phyloP scores from a whole-genome alignment of 2,888 invertebrate genomes.

The Malthinus seriepunctatus region DNA sequence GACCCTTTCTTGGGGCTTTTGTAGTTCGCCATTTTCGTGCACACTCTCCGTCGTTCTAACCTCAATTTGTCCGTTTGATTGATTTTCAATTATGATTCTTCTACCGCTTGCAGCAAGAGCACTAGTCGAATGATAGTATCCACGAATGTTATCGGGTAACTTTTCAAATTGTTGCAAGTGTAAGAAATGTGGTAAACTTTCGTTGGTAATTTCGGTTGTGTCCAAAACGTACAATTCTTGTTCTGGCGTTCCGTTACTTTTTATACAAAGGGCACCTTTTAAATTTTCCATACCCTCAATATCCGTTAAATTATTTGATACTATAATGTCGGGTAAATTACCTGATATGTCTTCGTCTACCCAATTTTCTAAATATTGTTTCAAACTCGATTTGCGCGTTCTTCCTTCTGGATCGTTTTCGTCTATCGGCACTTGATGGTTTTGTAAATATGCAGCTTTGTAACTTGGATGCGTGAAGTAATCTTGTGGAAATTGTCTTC shows the following conservation, averaged over 20 bases:
- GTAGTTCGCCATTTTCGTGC: background rate
- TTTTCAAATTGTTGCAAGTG: conserved; percentile 39
- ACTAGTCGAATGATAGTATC: conserved; percentile 21
- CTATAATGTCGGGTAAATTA: conserved; percentile 30
- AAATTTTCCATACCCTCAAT: conserved; percentile 12
- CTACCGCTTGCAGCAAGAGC: conserved; percentile 1
- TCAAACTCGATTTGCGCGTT: conserved; percentile 42
- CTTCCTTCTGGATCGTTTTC: conserved; percentile 35
- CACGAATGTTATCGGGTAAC: conserved; percentile 29
- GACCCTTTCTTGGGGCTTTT: background rate
- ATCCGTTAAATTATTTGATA: conserved; percentile 13
- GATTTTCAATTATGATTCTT: conserved; percentile 21
- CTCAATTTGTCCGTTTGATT: background rate
- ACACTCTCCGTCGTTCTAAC: background rate
- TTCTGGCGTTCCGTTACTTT: conserved; percentile 15
- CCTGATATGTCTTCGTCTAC: conserved; percentile 47
- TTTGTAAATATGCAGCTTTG: conserved; percentile 25
- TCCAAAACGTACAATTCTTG: conserved; percentile 38
- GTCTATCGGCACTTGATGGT: conserved; percentile 39
- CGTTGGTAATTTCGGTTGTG: conserved; percentile 39
- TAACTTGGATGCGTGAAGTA: conserved; percentile 24
- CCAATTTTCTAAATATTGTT: conserved; percentile 51
- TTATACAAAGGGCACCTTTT: conserved; percentile 21
- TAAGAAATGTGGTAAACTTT: conserved; percentile 37
- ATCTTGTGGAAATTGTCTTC: conserved; percentile 31